These are phyloP conservation scores for Phthorimaea operculella DNA, from an alignment of 1,140 invertebrate genomes.

Conservation along the genomic window DNA sequence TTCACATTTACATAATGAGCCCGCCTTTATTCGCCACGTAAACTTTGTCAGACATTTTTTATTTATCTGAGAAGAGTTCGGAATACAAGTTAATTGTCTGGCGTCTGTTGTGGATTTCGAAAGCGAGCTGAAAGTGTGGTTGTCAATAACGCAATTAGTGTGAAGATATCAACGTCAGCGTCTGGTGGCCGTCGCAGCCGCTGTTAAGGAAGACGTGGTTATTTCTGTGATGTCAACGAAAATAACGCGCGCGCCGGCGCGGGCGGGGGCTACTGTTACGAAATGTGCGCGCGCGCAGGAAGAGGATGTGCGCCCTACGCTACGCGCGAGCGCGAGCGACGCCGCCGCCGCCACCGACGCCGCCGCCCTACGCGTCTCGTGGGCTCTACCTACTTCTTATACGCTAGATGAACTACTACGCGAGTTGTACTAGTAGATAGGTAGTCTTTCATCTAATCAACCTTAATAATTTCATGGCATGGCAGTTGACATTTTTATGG, in stretches of 20 bases:
- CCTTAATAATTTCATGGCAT: too few species aligned
- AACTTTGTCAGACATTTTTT: constrained; percentile 4
- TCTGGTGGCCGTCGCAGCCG: constrained; percentile 32
- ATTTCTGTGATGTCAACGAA: constrained; percentile 62
- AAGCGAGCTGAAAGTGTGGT: constrained; percentile 41
- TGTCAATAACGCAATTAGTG: constrained; percentile 65
- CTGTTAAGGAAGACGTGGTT: constrained; percentile 50
- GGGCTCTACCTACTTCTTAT: constrained; percentile 6
- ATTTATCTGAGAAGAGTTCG: constrained; percentile 7
- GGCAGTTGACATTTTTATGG: not conserved
- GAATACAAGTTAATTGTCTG: not conserved
- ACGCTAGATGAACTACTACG: not conserved
- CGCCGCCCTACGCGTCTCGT: constrained; percentile 14
- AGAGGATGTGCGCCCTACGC: constrained; percentile 46
- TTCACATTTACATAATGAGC: constrained; percentile 30
- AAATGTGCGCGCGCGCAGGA: constrained; percentile 44
- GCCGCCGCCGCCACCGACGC: too few species aligned
- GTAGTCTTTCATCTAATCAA: too few species aligned
- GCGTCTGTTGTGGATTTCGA: constrained; percentile 23
- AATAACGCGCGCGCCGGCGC: constrained; percentile 40
- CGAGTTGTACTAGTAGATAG: not conserved
- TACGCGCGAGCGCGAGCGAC: constrained; percentile 11
- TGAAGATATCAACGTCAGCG: constrained; percentile 59
- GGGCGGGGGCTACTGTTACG: constrained; percentile 48
- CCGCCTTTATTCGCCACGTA: constrained; percentile 6